phyloP scores from a whole-genome alignment of 92 coral and sea anemone species.

The Siderastrea siderea region DNA sequence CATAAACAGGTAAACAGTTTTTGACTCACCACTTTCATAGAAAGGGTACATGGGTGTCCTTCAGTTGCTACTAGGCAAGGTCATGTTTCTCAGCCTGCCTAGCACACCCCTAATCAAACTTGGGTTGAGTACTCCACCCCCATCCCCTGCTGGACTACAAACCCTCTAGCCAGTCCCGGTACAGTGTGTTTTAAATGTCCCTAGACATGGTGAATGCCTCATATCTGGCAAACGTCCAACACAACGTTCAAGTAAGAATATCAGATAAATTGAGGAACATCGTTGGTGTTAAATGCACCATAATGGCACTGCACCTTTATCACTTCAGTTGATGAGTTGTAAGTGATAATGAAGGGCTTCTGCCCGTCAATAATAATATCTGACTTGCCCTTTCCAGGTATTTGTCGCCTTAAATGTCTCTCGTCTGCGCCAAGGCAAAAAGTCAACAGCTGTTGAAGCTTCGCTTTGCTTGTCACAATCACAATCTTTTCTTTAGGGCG shows the following conservation, averaged over 20 bases:
- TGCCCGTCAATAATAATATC: conserved; percentile 54
- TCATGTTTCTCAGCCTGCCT: too few relatives aligned
- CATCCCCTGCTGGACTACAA: too few relatives aligned
- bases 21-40: too few relatives aligned
- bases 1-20: too few relatives aligned
- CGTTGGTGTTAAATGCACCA: conserved; percentile 54
- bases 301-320: conserved; percentile 56
- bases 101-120: too few relatives aligned
- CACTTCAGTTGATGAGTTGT: conserved; percentile 42
- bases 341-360: conserved; percentile 54
- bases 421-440: conserved; percentile 45
- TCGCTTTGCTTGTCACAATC: conserved; percentile 39
- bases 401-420: conserved; percentile 41
- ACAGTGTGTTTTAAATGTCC: too few relatives aligned
- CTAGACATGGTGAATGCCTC: too few relatives aligned
- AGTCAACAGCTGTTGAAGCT: conserved; percentile 60
- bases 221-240: neutral
- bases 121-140: too few relatives aligned
- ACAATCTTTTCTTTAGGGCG: conserved; percentile 49
- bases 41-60: too few relatives aligned
- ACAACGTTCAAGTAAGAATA: neutral
- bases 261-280: conserved; percentile 70
- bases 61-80: too few relatives aligned
- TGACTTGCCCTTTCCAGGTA: conserved; percentile 61
- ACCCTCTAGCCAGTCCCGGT: too few relatives aligned